These are phyloP conservation scores for Andrena hattorfiana DNA, from an alignment of 2,888 invertebrate species.

Conservation along the genomic window DNA sequence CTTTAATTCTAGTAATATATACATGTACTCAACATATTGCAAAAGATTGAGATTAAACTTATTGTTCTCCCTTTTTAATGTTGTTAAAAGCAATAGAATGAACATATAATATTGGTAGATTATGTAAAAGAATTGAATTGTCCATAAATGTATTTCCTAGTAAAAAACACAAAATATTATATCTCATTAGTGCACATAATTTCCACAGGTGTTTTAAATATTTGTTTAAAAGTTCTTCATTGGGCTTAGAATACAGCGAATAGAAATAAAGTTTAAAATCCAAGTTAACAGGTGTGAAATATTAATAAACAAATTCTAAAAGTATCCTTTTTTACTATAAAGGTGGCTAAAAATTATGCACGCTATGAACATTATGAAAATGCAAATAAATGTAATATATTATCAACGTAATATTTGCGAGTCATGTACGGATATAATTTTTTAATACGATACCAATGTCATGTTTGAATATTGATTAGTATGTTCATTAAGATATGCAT, in stretches of 20 bases:
- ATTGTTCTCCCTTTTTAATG: neutral
- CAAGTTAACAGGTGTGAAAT: neutral
- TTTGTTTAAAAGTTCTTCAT: neutral
- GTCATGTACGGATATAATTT: conserved; percentile 15
- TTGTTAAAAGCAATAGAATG: neutral
- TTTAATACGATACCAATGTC: conserved; percentile 9
- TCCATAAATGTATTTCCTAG: neutral
- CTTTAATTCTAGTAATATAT: neutral
- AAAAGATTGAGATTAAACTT: neutral
- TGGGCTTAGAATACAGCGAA: neutral
- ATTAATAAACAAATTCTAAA: neutral
- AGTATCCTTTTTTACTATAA: neutral
- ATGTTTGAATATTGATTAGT: neutral
- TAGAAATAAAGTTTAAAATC: neutral
- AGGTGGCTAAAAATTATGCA: neutral
- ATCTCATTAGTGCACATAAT: neutral
- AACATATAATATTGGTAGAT: neutral
- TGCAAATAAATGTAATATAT: conserved; percentile 28
- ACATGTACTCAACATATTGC: neutral
- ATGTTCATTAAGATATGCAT: neutral
- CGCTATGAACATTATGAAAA: neutral
- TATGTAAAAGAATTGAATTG: neutral
- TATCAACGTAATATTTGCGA: conserved; percentile 26
- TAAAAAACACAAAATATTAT: neutral
- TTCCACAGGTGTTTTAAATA: neutral